Percentiles rank a stretch among this genome's conserved stretches.
Evolutionary conservation across 2,888 invertebrate species (phyloP).

Genomic region (Autographa gamma): DNA sequence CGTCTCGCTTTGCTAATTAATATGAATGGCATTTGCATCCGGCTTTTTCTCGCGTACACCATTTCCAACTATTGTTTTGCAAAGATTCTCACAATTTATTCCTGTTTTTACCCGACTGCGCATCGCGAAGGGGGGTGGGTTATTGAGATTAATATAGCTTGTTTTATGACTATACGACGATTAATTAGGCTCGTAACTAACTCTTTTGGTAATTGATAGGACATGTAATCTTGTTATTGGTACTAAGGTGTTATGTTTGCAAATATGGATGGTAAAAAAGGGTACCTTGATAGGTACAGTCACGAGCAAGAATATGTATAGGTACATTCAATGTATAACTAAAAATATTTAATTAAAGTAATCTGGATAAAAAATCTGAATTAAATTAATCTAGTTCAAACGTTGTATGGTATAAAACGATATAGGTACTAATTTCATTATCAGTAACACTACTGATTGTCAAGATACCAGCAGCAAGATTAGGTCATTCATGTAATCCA

Average conservation of each 20-base stretch:
- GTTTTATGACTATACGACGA: conserved; percentile 71
- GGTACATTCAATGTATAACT: too few relatives aligned
- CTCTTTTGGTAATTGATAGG: conserved; percentile 58
- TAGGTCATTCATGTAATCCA: not conserved
- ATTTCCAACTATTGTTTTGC: conserved; percentile 89
- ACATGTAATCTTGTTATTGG: not conserved
- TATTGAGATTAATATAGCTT: conserved; percentile 79
- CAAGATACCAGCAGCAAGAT: not conserved
- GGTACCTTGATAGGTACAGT: too few relatives aligned
- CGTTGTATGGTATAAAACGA: too few relatives aligned
- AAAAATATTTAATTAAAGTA: too few relatives aligned
- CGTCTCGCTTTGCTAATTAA: conserved; percentile 89
- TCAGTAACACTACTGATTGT: not conserved
- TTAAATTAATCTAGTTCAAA: too few relatives aligned
- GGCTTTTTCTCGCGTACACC: conserved; percentile 88
- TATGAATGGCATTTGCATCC: conserved; percentile 89
- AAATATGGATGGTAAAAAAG: not conserved
- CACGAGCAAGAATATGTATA: too few relatives aligned
- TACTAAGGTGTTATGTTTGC: too few relatives aligned
- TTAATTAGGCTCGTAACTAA: conserved; percentile 75
- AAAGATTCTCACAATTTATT: conserved; percentile 88
- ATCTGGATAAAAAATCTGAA: too few relatives aligned
- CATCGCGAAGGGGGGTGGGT: conserved; percentile 74
- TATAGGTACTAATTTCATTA: too few relatives aligned
- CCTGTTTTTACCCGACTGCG: conserved; percentile 84